Evolutionary conservation across 2,113 vertebrate species (phyloP), one percentile per base, ranked within the genome.

Genomic region (Campylomormyrus tamandua): DNA sequence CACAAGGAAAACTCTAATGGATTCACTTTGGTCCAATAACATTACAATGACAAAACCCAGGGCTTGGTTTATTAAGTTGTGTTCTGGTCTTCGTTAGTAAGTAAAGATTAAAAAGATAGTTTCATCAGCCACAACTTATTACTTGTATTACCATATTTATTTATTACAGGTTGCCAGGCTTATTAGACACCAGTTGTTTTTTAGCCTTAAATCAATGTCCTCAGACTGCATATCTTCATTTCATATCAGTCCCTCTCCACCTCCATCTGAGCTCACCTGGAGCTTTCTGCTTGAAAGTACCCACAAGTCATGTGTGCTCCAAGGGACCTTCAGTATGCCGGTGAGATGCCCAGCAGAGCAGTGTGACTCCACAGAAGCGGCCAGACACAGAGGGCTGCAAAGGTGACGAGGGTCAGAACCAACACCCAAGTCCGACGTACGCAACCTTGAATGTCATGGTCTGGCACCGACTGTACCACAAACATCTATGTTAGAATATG

Each of bases 401-500:
- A 50, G 48, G 31, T 45, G 52, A 42, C 5, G 21, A 39, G 10
- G 87, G 35, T 56, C 87, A 89, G 48, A 50, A 52, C 24, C 15
- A 13, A 45, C 24, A 19, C 62, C 4, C 3, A 21, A 31, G 45
- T 21, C 8, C 3, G 42, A 46, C 24, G 42, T 5, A 27, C 8
- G 5, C 39, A 42, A 5, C 74, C 31, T 48, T n/a, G 21, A 46
- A 11, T 4, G 48, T 49, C 48, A 48, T 17, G 48, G 21, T 35
- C n/a, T 52, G n/a, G 24, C n/a, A 31, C 85, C 15, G 27, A 39
- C 46, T 50, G 56, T 62, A 27, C 35, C 74, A 56, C n/a, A 50
- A 46, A 70, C 53, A 77, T 85, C 49, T 87, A 88, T 77, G 91
- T 66, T 90, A 53, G 88, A 56, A 88, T 85, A 90, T 90, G 90